Percentiles rank a stretch among this genome's conserved stretches.
phyloP scores from a whole-genome alignment of 1,140 invertebrate genomes.

The Drosophila willistoni region DNA sequence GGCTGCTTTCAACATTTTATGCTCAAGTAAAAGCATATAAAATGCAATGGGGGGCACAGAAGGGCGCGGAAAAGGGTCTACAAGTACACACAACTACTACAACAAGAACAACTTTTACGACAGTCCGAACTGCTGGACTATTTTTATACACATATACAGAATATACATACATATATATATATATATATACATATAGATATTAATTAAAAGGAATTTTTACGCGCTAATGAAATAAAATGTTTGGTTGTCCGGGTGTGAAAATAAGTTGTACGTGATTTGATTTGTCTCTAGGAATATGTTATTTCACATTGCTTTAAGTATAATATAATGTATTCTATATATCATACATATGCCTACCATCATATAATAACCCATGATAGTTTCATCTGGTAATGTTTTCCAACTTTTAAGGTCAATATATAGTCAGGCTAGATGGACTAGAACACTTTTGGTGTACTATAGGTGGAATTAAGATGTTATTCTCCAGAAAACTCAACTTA shows the following conservation, averaged over 20 bases:
- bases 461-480: too few species aligned
- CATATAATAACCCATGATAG: too few species aligned
- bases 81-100: slow-evolving; percentile 29
- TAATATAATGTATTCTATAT: slow-evolving; percentile 7
- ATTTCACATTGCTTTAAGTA: neutral
- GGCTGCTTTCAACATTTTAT: slow-evolving; percentile 79
- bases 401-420: too few species aligned
- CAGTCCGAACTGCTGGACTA: slow-evolving; percentile 62
- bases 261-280: slow-evolving; percentile 22
- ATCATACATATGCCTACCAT: neutral
- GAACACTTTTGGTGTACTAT: too few species aligned
- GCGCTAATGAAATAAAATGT: slow-evolving; percentile 78
- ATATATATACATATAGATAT: slow-evolving; percentile 42
- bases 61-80: neutral
- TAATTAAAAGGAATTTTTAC: slow-evolving; percentile 77
- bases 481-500: too few species aligned
- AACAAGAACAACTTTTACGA: slow-evolving; percentile 64
- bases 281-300: slow-evolving; percentile 7
- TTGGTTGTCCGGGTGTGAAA: slow-evolving; percentile 26
- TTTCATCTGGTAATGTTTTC: too few species aligned
- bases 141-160: slow-evolving; percentile 63
- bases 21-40: slow-evolving; percentile 68
- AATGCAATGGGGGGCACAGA: slow-evolving; percentile 46
- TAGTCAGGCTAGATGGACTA: too few species aligned
- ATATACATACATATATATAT: slow-evolving; percentile 42